Base-by-base conservation (phyloP, 1,140 invertebrate genomes). In the Apis florea region DNA sequence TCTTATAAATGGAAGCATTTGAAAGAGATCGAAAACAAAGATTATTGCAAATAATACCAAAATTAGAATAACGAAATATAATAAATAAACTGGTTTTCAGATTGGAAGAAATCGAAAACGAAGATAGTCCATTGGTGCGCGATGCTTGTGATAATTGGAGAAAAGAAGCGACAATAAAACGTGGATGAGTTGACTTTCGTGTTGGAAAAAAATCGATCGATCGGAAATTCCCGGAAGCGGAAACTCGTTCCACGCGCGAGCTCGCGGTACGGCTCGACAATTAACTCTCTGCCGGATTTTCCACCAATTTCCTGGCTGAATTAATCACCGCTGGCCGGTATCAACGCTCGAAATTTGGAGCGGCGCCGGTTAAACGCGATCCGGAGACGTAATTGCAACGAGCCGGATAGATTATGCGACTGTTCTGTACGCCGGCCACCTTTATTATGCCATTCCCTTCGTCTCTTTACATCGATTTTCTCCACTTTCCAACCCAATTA, bases 301-400 rank as follows among this genome's bases (percentile, higher is more conserved):
- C 73, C 73, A 40, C 59, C 49, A 75, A 75, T 75, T 64, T 75
- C 73, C 49, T 49, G 49, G 49, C 19, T 40, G 59, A 64, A 75
- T 75, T 75, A 75, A 75, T 75, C 73, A 64, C 59, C 15, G 59
- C 11, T 53, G 59, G 11, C 4, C 59, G 59, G 21, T 75, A 75
- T 64, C 59, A 64, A 53, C 40, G 59, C 59, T 63, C 59, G 49
- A 31, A 75, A 75, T 75, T 75, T 49, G 47, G 56, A 59, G 31
- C 58, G 59, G 56, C 59, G 73, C 59, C 47, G 24, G n/a, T 53
- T 53, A 31, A 75, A 64, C 73, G 49, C 59, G 73, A 64, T 75
- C 64, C 59, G 19, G 24, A 63, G 47, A 53, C 73, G 73, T 75
- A 75, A 75, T 75, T 75, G 73, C 61, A 47, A 49, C 59, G 17